A percentile compares a stretch with the other conserved stretches of the same genome.
Conservation (phyloP, 2,888 invertebrate genomes). For the Epinotia demarniana region DNA sequence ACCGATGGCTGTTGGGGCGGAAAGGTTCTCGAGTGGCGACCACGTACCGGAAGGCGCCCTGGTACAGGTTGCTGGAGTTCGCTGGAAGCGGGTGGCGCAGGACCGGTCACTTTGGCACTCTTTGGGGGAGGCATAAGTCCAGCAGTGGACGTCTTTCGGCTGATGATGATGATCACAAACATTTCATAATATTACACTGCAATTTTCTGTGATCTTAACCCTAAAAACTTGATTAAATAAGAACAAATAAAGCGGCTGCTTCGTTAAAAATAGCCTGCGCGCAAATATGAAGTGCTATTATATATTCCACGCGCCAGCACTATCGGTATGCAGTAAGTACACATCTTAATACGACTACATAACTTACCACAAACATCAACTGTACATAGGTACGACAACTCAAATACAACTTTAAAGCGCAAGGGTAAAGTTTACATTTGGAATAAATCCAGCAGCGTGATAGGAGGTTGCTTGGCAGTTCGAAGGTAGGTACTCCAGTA, state of each 20-base stretch:
- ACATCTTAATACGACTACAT: constrained; percentile 16
- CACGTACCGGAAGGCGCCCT: no score
- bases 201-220: constrained; percentile 3
- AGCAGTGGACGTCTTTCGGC: no score
- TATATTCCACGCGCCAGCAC: not conserved
- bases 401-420: not conserved
- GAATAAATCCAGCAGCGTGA: not conserved
- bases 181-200: not conserved
- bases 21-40: no score
- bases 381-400: not conserved
- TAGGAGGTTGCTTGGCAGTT: constrained; percentile 7
- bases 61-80: no score
- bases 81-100: no score
- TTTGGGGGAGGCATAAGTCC: no score
- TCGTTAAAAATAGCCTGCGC: constrained; percentile 22
- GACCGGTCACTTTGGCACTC: no score
- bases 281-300: constrained; percentile 15
- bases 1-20: no score
- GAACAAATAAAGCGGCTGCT: constrained; percentile 8
- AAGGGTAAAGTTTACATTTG: not conserved
- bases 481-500: not conserved
- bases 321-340: constrained; percentile 15
- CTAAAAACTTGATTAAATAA: constrained; percentile 26
- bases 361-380: not conserved
- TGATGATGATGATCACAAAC: no score